These are phyloP conservation scores for Drosophila tsacasi DNA, from an alignment of 1,140 invertebrate species.

Conservation along the genomic window DNA sequence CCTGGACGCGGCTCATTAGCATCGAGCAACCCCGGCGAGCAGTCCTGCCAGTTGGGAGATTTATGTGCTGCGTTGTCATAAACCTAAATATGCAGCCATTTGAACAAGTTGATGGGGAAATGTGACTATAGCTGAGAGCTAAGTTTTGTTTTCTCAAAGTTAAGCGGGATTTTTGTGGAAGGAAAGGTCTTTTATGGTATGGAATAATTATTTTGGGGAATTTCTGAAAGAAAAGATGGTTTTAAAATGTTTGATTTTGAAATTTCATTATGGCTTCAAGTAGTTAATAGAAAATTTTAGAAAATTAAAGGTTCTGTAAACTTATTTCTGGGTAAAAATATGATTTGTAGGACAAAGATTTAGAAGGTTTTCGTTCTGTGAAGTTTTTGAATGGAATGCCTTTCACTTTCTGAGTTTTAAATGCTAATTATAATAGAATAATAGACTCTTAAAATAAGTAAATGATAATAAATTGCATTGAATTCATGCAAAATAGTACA, in stretches of 20 bases:
- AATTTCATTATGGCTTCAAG: neutral
- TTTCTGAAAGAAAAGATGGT: fast-evolving
- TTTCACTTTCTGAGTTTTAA: too few relatives aligned
- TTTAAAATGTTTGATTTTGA: neutral
- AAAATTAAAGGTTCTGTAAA: too few relatives aligned
- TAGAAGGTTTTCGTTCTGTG: too few relatives aligned
- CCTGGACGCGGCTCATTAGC: slow-evolving; percentile 62
- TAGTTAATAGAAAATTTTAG: too few relatives aligned
- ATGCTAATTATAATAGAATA: too few relatives aligned
- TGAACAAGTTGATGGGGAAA: slow-evolving; percentile 57
- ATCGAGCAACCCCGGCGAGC: slow-evolving; percentile 56
- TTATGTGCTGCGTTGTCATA: slow-evolving; percentile 73
- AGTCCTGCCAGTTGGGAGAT: slow-evolving; percentile 52
- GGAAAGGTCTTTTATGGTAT: neutral
- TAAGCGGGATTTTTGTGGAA: neutral
- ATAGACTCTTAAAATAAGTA: too few relatives aligned
- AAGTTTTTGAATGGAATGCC: too few relatives aligned
- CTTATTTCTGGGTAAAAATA: too few relatives aligned
- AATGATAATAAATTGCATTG: too few relatives aligned
- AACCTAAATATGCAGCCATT: slow-evolving; percentile 70
- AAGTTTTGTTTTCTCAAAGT: neutral
- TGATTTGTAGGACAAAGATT: too few relatives aligned
- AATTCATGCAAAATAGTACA: too few relatives aligned
- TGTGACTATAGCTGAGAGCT: neutral
- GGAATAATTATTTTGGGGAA: neutral